phyloP scores from a whole-genome alignment of 2,797 vertebrate species.

The Hapalemur alaotrensis region DNA sequence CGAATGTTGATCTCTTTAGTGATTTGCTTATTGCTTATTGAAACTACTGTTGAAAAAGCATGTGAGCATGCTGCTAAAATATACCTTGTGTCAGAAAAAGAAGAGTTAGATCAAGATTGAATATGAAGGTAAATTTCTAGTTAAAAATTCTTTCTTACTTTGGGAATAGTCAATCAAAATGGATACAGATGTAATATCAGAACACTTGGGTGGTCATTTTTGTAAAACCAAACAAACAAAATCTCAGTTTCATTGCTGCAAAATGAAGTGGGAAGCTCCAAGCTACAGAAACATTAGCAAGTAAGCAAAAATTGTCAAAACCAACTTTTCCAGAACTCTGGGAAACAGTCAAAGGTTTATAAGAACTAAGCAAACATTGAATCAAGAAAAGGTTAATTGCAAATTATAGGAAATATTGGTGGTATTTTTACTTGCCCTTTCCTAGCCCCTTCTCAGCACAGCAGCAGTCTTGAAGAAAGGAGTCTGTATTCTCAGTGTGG shows the following conservation, averaged over 20 bases:
- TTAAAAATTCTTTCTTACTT: constrained; percentile 30
- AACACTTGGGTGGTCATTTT: constrained; percentile 35
- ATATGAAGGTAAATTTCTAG: not conserved
- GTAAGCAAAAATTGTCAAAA: not conserved
- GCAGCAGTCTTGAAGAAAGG: not conserved
- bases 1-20: not conserved
- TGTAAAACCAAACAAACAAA: not conserved
- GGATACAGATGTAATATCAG: constrained; percentile 22
- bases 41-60: not conserved
- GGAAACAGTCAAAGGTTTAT: not conserved
- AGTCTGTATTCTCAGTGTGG: not conserved
- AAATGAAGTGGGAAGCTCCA: not conserved
- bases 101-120: not conserved
- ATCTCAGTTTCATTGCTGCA: not conserved
- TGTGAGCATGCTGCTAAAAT: not conserved
- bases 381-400: not conserved
- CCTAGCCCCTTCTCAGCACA: not conserved
- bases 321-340: not conserved
- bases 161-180: not conserved
- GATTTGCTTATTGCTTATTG: not conserved
- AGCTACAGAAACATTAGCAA: not conserved
- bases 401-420: not conserved
- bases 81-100: not conserved
- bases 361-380: not conserved
- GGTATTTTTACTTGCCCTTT: not conserved